phyloP scores from a whole-genome alignment of 2,888 invertebrate species.

The Chalcosyrphus nemorum region DNA sequence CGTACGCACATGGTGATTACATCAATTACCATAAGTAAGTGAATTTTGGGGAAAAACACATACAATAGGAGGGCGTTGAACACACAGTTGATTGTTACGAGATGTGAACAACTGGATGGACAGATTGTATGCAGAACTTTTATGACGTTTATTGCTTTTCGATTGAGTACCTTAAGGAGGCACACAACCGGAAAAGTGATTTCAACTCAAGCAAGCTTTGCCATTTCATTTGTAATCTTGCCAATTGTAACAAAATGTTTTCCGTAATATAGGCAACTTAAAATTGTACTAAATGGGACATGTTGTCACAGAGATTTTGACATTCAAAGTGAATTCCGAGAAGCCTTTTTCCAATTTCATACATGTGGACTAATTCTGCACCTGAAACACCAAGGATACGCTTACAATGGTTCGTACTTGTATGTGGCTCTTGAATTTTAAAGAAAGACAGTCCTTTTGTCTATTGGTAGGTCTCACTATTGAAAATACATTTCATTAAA shows the following conservation, averaged over 20 bases:
- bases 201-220: not conserved
- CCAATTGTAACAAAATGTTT: not conserved
- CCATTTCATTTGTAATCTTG: not conserved
- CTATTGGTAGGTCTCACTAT: too few relatives aligned
- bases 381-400: too few relatives aligned
- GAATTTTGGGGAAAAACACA: conserved; percentile 12
- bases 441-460: too few relatives aligned
- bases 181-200: not conserved
- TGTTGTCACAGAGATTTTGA: not conserved
- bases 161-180: not conserved
- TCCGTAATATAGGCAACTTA: not conserved
- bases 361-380: not conserved
- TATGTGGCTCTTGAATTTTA: too few relatives aligned
- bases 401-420: too few relatives aligned
- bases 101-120: conserved; percentile 1
- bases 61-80: conserved; percentile 5
- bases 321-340: not conserved
- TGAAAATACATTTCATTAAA: too few relatives aligned
- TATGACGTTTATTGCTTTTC: conserved; percentile 6
- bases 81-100: not conserved
- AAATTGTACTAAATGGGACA: not conserved
- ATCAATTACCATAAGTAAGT: conserved; percentile 49
- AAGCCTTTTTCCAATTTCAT: not conserved
- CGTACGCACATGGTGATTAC: conserved; percentile 28
- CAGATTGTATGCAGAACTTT: not conserved